Conservation (phyloP, 2,888 invertebrate species). For the Hemicrepidius hirtus region DNA sequence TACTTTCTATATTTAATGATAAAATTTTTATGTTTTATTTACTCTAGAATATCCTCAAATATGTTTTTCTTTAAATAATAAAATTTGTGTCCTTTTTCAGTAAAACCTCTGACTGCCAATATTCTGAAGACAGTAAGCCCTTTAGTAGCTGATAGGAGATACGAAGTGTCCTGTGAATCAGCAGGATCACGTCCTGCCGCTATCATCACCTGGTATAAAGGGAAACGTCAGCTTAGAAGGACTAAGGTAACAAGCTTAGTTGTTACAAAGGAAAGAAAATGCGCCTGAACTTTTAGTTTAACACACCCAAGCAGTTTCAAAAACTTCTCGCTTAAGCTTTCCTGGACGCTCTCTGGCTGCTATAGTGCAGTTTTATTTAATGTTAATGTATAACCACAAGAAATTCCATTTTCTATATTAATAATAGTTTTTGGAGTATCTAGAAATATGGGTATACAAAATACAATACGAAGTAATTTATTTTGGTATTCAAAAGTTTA, state of each 20-base stretch:
- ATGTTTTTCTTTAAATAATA: slow-evolving; percentile 3
- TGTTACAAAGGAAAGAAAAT: slow-evolving; percentile 27
- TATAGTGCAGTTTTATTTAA: slow-evolving; percentile 15
- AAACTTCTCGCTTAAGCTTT: background rate
- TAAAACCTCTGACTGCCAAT: slow-evolving; percentile 87
- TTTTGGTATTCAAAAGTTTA: no score
- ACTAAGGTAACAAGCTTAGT: slow-evolving; percentile 77
- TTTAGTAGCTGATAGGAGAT: slow-evolving; percentile 87
- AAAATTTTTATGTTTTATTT: no score
- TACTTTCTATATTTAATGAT: no score
- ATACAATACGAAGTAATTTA: no score
- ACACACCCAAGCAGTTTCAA: slow-evolving; percentile 5
- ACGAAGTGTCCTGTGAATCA: slow-evolving; percentile 89
- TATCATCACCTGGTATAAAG: slow-evolving; percentile 92
- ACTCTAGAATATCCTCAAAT: no score
- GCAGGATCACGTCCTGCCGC: slow-evolving; percentile 91
- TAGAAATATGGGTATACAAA: no score
- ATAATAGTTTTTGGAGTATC: background rate
- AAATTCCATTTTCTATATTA: background rate
- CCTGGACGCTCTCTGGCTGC: background rate
- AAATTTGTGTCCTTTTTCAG: slow-evolving; percentile 72
- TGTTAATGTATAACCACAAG: background rate
- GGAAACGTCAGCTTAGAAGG: slow-evolving; percentile 86
- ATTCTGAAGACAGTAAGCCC: slow-evolving; percentile 82
- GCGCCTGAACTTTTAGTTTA: slow-evolving; percentile 12